Conservation (phyloP, 23 tunicate genomes). For the Diplosoma virens region DNA sequence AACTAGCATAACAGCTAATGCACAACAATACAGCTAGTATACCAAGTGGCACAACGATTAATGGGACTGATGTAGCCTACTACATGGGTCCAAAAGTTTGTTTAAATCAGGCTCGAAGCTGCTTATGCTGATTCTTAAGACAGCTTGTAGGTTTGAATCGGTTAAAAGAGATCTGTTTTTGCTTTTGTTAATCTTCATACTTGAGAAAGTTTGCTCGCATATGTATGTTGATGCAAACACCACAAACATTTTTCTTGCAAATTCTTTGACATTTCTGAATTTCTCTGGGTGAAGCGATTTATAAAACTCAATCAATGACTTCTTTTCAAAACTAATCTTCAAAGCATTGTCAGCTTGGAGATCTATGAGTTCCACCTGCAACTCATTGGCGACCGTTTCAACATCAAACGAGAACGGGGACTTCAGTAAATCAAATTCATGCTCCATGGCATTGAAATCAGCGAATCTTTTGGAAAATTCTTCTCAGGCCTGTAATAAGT, state of each 20-base stretch:
- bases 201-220: conserved; percentile 37
- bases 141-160: conserved; percentile 31
- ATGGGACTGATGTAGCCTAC: conserved; percentile 15
- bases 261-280: conserved; percentile 23
- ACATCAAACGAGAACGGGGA: conserved; percentile 19
- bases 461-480: conserved; percentile 30
- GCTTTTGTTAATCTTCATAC: conserved; percentile 21
- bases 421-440: conserved; percentile 26
- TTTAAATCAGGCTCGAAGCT: conserved; percentile 7
- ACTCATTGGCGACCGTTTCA: conserved; percentile 8
- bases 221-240: conserved; percentile 44
- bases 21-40: no score
- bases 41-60: not conserved
- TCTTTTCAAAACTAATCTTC: not conserved
- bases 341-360: conserved; percentile 29
- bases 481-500: conserved; percentile 6
- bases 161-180: conserved; percentile 33
- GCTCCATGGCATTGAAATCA: conserved; percentile 20
- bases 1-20: no score
- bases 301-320: conserved; percentile 29
- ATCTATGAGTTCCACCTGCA: conserved; percentile 36
- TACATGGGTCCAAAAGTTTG: no score
- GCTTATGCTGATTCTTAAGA: conserved; percentile 38
- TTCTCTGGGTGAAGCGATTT: conserved; percentile 8
- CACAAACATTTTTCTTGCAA: conserved; percentile 25